Conservation (phyloP, 2,113 vertebrate species). For the Thamnophis sirtalis region DNA sequence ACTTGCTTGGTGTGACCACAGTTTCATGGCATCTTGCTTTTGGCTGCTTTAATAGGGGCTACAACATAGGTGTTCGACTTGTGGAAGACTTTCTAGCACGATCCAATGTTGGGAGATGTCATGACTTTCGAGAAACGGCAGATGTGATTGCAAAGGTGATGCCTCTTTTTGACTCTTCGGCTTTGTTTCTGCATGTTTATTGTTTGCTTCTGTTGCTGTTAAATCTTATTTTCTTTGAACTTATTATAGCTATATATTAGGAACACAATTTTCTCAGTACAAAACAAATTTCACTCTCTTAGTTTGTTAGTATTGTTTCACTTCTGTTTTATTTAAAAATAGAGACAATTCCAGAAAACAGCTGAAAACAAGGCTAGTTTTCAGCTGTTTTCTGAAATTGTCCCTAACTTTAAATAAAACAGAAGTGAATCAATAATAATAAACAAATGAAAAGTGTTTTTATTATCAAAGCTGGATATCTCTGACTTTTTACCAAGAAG, state of each 20-base stretch:
- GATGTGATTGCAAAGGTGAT: slow-evolving; percentile 97
- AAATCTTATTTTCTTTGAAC: not conserved
- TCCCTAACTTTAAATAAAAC: not conserved
- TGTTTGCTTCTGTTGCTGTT: not conserved
- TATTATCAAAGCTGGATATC: not conserved
- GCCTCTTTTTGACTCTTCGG: not conserved
- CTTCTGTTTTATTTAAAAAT: not conserved
- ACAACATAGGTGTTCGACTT: slow-evolving; percentile 96
- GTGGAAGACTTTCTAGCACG: slow-evolving; percentile 98
- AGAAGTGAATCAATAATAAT: not conserved
- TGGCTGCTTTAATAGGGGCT: slow-evolving; percentile 80
- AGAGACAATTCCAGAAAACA: not conserved
- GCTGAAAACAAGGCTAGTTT: not conserved
- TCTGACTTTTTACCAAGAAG: not conserved
- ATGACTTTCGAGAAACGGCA: slow-evolving; percentile 97
- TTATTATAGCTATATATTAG: not conserved
- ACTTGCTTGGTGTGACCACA: not conserved
- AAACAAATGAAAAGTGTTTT: not conserved
- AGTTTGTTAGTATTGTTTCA: not conserved
- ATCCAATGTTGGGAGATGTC: slow-evolving; percentile 95
- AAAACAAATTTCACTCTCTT: not conserved
- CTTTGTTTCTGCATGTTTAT: not conserved
- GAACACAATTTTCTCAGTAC: not conserved
- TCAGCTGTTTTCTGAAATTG: not conserved
- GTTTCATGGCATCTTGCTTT: slow-evolving; percentile 14